Conservation (phyloP, 2,113 vertebrate genomes). For the Perca fluviatilis region DNA sequence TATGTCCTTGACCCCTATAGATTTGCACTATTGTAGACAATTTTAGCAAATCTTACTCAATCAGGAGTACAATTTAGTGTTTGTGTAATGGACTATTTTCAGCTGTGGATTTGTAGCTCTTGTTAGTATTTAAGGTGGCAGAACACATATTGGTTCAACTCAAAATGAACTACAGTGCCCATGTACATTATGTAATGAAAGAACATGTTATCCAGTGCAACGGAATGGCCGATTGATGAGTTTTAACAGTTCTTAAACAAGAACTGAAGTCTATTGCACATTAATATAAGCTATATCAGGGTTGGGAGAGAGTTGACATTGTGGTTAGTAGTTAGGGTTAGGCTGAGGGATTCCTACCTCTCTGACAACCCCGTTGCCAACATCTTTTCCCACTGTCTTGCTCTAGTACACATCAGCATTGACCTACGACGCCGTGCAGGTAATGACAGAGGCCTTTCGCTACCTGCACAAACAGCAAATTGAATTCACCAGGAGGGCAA, state of each 20-base stretch:
- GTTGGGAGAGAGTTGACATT: neutral
- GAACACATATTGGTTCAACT: neutral
- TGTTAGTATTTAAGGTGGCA: neutral
- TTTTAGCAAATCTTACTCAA: neutral
- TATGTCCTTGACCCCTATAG: neutral
- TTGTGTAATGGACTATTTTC: neutral
- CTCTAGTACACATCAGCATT: conserved; percentile 95
- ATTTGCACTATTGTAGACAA: neutral
- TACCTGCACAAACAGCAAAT: conserved; percentile 96
- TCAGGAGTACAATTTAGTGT: neutral
- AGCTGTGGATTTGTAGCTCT: neutral
- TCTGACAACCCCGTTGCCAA: neutral
- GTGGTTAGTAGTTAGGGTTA: neutral
- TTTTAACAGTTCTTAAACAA: conserved; percentile 1
- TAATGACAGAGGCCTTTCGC: conserved; percentile 98
- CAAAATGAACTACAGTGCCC: neutral
- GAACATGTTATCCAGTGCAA: neutral
- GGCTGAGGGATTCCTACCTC: neutral
- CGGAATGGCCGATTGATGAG: neutral
- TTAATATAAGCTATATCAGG: neutral
- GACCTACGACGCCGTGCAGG: conserved; percentile 98
- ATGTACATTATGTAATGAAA: neutral
- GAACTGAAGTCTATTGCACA: neutral
- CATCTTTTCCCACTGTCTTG: neutral
- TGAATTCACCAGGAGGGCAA: conserved; percentile 94